These are phyloP conservation scores for Hirtodrosophila confusa DNA, from an alignment of 2,888 invertebrate species.

Conservation along the genomic window DNA sequence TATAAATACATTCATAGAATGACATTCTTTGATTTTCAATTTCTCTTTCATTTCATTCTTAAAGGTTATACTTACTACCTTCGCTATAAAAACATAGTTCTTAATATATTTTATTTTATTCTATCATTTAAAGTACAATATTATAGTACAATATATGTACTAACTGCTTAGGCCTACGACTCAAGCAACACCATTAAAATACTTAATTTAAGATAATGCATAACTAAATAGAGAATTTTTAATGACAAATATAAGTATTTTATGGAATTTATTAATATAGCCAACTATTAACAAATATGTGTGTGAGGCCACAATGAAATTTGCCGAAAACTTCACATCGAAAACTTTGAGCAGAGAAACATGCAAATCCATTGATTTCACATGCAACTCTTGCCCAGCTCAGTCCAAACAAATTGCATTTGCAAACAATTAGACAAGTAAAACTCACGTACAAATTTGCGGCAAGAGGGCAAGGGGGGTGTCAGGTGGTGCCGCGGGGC, in stretches of 20 bases:
- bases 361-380: constrained; percentile 58
- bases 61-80: too few relatives aligned
- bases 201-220: too few relatives aligned
- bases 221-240: too few relatives aligned
- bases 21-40: too few relatives aligned
- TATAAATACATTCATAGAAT: too few relatives aligned
- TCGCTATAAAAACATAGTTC: too few relatives aligned
- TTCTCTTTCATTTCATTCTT: too few relatives aligned
- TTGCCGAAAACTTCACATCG: constrained; percentile 4
- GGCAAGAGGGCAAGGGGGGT: constrained; percentile 13
- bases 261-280: constrained; percentile 6
- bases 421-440: constrained; percentile 68
- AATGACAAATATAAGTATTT: neutral
- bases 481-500: constrained; percentile 26
- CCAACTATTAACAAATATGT: constrained; percentile 10
- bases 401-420: constrained; percentile 55
- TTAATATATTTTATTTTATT: too few relatives aligned
- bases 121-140: too few relatives aligned
- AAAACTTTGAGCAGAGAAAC: constrained; percentile 14
- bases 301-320: constrained; percentile 16
- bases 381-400: constrained; percentile 26
- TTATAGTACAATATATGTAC: too few relatives aligned
- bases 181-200: too few relatives aligned
- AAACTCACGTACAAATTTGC: constrained; percentile 61
- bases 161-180: too few relatives aligned